Percentiles rank a stretch among this genome's conserved stretches.
Evolutionary conservation across 2,113 vertebrate species (phyloP).

Genomic region (Aythya baeri): DNA sequence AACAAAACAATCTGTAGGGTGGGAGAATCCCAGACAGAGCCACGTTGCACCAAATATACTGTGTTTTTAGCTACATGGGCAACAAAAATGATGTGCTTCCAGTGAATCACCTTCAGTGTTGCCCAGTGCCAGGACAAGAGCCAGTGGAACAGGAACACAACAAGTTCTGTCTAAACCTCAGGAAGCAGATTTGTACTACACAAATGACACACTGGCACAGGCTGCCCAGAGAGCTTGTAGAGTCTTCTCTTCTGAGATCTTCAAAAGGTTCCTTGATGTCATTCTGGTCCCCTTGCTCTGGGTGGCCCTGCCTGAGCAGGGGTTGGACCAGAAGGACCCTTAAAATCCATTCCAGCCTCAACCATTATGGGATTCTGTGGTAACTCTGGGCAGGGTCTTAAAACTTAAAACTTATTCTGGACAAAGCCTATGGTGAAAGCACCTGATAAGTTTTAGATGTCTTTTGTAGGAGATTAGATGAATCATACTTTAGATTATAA

Average conservation of each 20-base stretch:
- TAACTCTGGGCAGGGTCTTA: fast-evolving
- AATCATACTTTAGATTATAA: constrained; percentile 14
- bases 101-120: background rate
- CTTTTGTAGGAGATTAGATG: background rate
- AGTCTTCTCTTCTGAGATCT: too few species aligned
- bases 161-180: too few species aligned
- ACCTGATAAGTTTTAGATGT: background rate
- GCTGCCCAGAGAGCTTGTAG: background rate
- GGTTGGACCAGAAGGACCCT: too few species aligned
- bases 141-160: background rate
- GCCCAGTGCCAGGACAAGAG: background rate
- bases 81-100: background rate
- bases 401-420: background rate
- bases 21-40: background rate
- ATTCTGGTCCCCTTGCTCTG: too few species aligned
- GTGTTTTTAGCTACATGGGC: background rate
- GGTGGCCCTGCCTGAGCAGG: too few species aligned
- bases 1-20: background rate
- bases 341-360: too few species aligned
- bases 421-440: background rate
- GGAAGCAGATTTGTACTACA: too few species aligned
- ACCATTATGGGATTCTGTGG: background rate
- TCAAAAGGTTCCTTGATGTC: too few species aligned
- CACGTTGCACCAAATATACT: fast-evolving
- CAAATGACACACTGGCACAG: background rate